Evolutionary conservation across 2,888 invertebrate genomes (phyloP).

Genomic region (Acrocera orbiculus): DNA sequence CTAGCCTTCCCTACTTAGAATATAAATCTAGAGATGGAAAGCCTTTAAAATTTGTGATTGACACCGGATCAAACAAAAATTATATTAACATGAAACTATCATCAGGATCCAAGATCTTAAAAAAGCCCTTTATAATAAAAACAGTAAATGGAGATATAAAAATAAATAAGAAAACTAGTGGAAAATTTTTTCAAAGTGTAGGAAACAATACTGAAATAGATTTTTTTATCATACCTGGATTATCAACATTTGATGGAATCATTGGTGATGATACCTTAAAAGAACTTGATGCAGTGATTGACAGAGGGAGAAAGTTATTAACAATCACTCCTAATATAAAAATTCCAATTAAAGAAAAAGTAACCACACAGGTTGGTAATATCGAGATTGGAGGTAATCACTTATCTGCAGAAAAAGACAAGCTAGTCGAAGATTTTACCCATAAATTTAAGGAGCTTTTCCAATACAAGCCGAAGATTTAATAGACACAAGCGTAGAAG

Average conservation of each 20-base stretch:
- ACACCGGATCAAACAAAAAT: slow-evolving; percentile 7
- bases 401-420: neutral
- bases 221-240: slow-evolving; percentile 8
- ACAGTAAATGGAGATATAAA: slow-evolving; percentile 3
- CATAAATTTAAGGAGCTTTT: slow-evolving; percentile 1
- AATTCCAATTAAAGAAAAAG: slow-evolving; percentile 7
- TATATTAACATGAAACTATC: slow-evolving; percentile 2
- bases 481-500: slow-evolving; percentile 13
- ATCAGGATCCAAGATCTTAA: neutral
- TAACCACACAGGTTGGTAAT: slow-evolving; percentile 1
- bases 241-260: slow-evolving; percentile 7
- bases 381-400: slow-evolving; percentile 3
- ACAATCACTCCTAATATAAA: slow-evolving; percentile 6
- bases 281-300: slow-evolving; percentile 4
- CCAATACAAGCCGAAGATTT: slow-evolving; percentile 4
- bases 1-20: slow-evolving; percentile 9
- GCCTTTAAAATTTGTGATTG: slow-evolving; percentile 4
- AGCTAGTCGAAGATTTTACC: neutral
- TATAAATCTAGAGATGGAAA: slow-evolving; percentile 1
- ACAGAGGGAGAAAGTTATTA: slow-evolving; percentile 3
- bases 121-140: slow-evolving; percentile 2
- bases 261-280: slow-evolving; percentile 8
- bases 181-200: slow-evolving; percentile 6
- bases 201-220: slow-evolving; percentile 3
- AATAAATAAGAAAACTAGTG: slow-evolving; percentile 4